Percentiles rank a stretch among this genome's conserved stretches.
phyloP scores from a whole-genome alignment of 2,113 vertebrate genomes.

The Amphilophus citrinellus region DNA sequence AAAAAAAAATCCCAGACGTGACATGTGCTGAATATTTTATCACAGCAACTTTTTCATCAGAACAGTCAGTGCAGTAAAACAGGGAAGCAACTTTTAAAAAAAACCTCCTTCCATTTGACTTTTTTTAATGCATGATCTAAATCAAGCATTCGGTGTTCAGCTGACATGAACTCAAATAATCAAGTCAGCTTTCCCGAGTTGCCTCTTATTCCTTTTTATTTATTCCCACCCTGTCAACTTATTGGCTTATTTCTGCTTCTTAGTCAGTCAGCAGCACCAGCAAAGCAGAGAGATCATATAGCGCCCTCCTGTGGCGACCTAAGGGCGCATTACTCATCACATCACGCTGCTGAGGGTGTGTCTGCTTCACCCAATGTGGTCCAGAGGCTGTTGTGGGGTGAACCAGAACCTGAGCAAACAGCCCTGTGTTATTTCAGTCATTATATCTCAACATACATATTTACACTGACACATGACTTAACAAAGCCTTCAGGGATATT shows the following conservation, averaged over 20 bases:
- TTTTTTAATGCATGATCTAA: not conserved
- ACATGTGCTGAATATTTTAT: not conserved
- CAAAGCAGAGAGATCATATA: conserved; percentile 34
- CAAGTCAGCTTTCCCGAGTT: not conserved
- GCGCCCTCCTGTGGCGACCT: conserved; percentile 52
- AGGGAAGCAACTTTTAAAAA: not conserved
- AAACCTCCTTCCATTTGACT: not conserved
- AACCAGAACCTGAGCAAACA: conserved; percentile 68
- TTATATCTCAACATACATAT: conserved; percentile 64
- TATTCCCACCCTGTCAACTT: conserved; percentile 45
- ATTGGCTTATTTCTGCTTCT: conserved; percentile 41
- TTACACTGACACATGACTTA: conserved; percentile 59
- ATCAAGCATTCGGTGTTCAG: not conserved
- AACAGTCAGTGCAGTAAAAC: not conserved
- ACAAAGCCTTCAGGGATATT: conserved; percentile 20
- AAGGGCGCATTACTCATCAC: not conserved
- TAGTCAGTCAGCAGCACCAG: conserved; percentile 39
- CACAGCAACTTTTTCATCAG: not conserved
- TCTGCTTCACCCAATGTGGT: conserved; percentile 48
- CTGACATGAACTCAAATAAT: conserved; percentile 19
- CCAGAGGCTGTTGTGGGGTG: conserved; percentile 39
- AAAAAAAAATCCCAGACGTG: not conserved
- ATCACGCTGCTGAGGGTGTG: conserved; percentile 21
- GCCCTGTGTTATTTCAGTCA: conserved; percentile 43
- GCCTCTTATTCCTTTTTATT: conserved; percentile 65